Conservation (phyloP, 2,888 invertebrate genomes). For the Tetramorium bicarinatum region DNA sequence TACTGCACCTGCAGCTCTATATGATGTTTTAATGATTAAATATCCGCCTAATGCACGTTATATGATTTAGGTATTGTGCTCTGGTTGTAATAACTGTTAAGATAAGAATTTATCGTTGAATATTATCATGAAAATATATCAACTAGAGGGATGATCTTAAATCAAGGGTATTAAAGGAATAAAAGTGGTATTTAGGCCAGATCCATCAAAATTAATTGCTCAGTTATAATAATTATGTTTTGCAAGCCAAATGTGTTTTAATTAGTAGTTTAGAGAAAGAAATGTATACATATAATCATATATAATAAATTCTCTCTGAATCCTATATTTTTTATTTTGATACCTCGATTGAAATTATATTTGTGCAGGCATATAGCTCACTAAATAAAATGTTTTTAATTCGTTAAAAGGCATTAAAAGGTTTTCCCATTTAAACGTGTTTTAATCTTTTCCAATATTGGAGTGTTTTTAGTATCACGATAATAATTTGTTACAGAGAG, state of each 20-base stretch:
- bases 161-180: constrained; percentile 55
- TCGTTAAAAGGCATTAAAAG: neutral
- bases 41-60: constrained; percentile 10
- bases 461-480: neutral
- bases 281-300: neutral
- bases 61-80: constrained; percentile 21
- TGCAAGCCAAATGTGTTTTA: neutral
- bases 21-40: constrained; percentile 46
- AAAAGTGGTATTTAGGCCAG: neutral
- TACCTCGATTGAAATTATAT: neutral
- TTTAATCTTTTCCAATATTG: constrained; percentile 13
- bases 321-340: neutral
- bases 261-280: neutral
- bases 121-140: constrained; percentile 57
- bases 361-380: neutral
- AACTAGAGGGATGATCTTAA: constrained; percentile 44
- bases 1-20: constrained; percentile 38
- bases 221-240: constrained; percentile 1
- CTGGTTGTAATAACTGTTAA: constrained; percentile 53
- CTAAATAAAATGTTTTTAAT: constrained; percentile 15
- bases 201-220: neutral
- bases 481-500: constrained; percentile 2
- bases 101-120: constrained; percentile 61
- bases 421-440: neutral
- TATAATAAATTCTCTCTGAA: neutral